Percentiles rank a stretch among this genome's conserved stretches.
These are phyloP conservation scores for Alectura lathami DNA, from an alignment of 2,113 vertebrate genomes.

Conservation along the genomic window DNA sequence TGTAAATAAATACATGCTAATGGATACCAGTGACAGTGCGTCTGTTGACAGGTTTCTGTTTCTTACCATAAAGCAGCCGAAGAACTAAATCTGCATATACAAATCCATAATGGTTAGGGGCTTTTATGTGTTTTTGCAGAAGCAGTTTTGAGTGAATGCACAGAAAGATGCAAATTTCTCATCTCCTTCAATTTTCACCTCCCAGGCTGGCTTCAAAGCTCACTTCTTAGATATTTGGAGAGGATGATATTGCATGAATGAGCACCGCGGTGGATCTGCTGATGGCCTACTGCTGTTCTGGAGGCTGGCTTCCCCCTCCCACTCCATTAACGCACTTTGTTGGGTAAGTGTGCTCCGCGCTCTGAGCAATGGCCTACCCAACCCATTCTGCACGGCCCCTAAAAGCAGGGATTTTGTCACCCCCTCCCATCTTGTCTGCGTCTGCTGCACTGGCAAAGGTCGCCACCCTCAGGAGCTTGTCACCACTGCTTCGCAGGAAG, in stretches of 20 bases:
- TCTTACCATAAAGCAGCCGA: conserved; percentile 29
- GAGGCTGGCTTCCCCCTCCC: background rate
- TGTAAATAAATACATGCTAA: conserved; percentile 57
- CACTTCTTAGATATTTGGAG: conserved; percentile 21
- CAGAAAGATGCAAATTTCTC: conserved; percentile 55
- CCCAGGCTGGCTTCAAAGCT: conserved; percentile 42
- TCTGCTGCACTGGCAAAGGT: background rate
- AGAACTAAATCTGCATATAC: conserved; percentile 54
- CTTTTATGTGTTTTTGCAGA: conserved; percentile 39
- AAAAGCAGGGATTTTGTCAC: background rate
- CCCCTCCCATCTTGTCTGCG: background rate
- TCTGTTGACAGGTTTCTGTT: conserved; percentile 42
- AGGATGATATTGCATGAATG: conserved; percentile 23
- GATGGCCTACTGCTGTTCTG: background rate
- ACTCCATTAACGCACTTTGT: background rate
- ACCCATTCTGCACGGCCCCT: background rate
- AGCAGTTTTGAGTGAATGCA: conserved; percentile 40
- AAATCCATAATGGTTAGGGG: conserved; percentile 51
- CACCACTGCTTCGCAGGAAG: background rate
- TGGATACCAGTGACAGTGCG: background rate
- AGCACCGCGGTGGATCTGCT: background rate
- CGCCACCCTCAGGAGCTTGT: background rate
- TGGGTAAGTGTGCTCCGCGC: background rate
- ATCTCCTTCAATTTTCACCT: conserved; percentile 28
- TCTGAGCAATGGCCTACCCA: background rate